Conservation (phyloP, 2,888 invertebrate genomes). For the Seira sanloemensis region DNA sequence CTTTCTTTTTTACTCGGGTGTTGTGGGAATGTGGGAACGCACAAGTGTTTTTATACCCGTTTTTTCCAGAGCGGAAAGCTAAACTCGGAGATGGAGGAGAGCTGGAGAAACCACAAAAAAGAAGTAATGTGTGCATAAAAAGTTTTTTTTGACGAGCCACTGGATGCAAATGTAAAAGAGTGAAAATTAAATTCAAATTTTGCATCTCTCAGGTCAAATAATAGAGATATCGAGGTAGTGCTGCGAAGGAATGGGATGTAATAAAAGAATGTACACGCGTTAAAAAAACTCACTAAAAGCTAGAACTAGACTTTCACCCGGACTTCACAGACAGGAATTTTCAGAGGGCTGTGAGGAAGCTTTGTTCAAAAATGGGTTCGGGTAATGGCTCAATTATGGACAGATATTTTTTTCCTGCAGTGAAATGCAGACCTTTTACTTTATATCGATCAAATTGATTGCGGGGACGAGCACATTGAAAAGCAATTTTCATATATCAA, state of each 20-base stretch:
- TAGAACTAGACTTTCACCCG: too few relatives aligned
- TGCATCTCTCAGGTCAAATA: conserved; percentile 41
- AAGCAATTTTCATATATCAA: too few relatives aligned
- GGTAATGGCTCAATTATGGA: too few relatives aligned
- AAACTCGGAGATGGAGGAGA: not conserved
- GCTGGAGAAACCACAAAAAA: conserved; percentile 19
- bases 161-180: conserved; percentile 54
- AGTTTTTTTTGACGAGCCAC: conserved; percentile 46
- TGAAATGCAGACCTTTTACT: too few relatives aligned
- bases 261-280: too few relatives aligned
- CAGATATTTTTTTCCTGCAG: too few relatives aligned
- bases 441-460: too few relatives aligned
- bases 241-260: not conserved
- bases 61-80: not conserved
- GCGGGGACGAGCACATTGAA: too few relatives aligned
- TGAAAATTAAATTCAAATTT: conserved; percentile 54
- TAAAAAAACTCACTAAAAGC: too few relatives aligned
- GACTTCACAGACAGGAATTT: too few relatives aligned
- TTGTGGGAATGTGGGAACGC: conserved; percentile 45
- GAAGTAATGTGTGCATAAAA: conserved; percentile 42
- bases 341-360: too few relatives aligned
- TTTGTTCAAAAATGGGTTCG: too few relatives aligned
- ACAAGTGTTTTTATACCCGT: conserved; percentile 37
- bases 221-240: not conserved
- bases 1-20: not conserved